Evolutionary conservation across 2,797 vertebrate species (phyloP).

Genomic region (Trachops cirrhosus): DNA sequence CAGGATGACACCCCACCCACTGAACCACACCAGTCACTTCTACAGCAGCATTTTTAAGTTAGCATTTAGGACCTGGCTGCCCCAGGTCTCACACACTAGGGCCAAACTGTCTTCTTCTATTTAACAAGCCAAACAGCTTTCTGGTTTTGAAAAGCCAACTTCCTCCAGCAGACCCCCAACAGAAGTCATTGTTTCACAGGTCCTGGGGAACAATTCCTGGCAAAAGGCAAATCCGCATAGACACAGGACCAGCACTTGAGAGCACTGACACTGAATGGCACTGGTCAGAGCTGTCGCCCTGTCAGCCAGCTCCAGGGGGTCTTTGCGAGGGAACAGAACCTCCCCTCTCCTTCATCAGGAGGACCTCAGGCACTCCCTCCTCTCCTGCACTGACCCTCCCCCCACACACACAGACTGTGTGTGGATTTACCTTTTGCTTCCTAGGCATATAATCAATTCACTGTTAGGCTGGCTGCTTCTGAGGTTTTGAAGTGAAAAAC

Average conservation of each 20-base stretch:
- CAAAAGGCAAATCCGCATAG: neutral
- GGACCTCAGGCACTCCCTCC: too few relatives aligned
- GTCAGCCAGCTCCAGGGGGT: neutral
- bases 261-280: neutral
- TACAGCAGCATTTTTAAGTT: neutral
- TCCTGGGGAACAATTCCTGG: neutral
- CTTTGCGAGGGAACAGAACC: neutral
- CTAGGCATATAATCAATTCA: neutral
- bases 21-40: neutral
- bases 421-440: neutral
- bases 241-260: neutral
- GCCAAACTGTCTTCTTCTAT: neutral
- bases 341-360: accelerated
- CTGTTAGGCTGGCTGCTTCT: neutral
- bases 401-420: too few relatives aligned
- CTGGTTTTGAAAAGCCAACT: slow-evolving; percentile 1
- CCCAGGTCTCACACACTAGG: neutral
- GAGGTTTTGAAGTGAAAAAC: neutral
- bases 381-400: neutral
- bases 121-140: neutral
- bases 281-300: accelerated
- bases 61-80: neutral
- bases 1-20: neutral
- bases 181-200: neutral
- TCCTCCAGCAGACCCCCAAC: neutral